A percentile compares a stretch with the other conserved stretches of the same genome.
Evolutionary conservation across 2,888 invertebrate species (phyloP).

Genomic region (Antheraea yamamai): DNA sequence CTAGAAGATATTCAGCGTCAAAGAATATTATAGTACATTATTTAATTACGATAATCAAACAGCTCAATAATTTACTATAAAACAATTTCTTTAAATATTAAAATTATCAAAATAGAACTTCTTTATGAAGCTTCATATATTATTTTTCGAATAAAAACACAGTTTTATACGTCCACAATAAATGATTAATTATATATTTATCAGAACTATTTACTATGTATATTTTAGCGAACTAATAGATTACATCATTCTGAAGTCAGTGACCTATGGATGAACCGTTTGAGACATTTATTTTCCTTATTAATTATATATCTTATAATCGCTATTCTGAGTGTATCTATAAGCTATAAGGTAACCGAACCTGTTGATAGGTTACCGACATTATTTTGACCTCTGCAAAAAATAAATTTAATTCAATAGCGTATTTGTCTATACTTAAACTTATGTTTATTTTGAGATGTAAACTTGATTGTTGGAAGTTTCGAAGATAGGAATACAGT

Average conservation of each 20-base stretch:
- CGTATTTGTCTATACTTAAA: not conserved
- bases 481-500: too few species aligned
- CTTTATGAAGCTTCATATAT: not conserved
- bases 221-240: slow-evolving; percentile 9
- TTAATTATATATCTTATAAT: slow-evolving; percentile 38
- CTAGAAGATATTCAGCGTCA: too few species aligned
- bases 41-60: too few species aligned
- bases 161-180: not conserved
- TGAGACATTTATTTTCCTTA: slow-evolving; percentile 33
- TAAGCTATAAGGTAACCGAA: slow-evolving; percentile 33
- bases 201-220: not conserved
- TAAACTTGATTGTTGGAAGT: not conserved
- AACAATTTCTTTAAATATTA: not conserved
- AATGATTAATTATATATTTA: not conserved
- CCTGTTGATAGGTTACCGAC: slow-evolving; percentile 24
- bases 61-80: too few species aligned
- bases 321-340: slow-evolving; percentile 21
- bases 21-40: too few species aligned
- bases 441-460: not conserved
- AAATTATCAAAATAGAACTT: not conserved
- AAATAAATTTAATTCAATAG: not conserved
- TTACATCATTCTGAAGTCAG: slow-evolving; percentile 31
- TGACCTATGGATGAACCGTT: slow-evolving; percentile 39
- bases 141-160: not conserved
- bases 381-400: slow-evolving; percentile 2